Conservation (phyloP, 53 echinoderm and acorn worm genomes). For the Henricia sp. region DNA sequence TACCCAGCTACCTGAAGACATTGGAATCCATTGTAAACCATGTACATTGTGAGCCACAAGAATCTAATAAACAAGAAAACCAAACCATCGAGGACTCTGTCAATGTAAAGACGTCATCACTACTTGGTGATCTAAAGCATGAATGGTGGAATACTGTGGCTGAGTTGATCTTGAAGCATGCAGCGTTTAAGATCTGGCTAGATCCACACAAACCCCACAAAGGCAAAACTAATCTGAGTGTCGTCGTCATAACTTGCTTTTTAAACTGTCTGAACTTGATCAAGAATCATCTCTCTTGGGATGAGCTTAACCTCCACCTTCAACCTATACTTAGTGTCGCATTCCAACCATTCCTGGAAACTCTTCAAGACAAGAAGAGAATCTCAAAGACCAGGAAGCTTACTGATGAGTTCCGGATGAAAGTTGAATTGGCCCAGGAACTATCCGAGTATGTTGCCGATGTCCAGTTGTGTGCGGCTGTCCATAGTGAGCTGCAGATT, state of each 20-base stretch:
- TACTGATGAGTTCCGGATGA: background rate
- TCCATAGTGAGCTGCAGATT: background rate
- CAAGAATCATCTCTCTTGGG: slow-evolving; percentile 10
- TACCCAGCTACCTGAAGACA: slow-evolving; percentile 17
- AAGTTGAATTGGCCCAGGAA: slow-evolving; percentile 4
- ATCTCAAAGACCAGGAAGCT: background rate
- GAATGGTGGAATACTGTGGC: slow-evolving; percentile 40
- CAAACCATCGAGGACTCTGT: background rate
- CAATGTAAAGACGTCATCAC: background rate
- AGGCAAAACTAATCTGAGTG: background rate
- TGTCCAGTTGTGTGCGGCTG: background rate
- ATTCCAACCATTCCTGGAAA: slow-evolving; percentile 3
- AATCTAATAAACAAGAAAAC: background rate
- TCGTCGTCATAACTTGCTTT: background rate
- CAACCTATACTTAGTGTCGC: slow-evolving; percentile 4
- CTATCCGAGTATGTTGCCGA: background rate
- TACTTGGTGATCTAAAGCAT: too few species aligned
- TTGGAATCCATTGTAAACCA: slow-evolving; percentile 4
- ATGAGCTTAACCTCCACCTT: slow-evolving; percentile 1
- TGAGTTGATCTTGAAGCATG: slow-evolving; percentile 12
- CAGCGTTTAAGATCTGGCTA: background rate
- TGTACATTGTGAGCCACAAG: background rate
- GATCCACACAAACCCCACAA: background rate
- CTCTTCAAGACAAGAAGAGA: background rate
- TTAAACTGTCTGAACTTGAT: slow-evolving; percentile 21